These are phyloP conservation scores for Eupithecia pulchellata DNA, from an alignment of 2,888 invertebrate species.

Conservation along the genomic window DNA sequence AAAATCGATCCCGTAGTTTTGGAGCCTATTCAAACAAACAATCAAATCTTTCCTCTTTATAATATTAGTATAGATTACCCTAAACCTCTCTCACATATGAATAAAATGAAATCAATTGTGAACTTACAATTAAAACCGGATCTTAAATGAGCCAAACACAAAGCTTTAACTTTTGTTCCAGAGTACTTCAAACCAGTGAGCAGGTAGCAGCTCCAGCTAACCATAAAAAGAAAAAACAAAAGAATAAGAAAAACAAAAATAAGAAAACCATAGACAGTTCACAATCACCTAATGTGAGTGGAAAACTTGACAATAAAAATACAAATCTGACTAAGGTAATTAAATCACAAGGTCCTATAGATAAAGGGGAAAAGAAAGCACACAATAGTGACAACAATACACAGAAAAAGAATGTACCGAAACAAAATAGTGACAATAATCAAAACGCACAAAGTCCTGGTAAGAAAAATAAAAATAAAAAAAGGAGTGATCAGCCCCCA, in stretches of 20 bases:
- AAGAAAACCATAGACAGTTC: slow-evolving; percentile 43
- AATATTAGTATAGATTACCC: too few species aligned
- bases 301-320: slow-evolving; percentile 17
- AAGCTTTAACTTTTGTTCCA: too few species aligned
- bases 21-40: too few species aligned
- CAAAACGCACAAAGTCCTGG: slow-evolving; percentile 37
- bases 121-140: too few species aligned
- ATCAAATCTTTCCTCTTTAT: too few species aligned
- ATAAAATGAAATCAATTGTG: too few species aligned
- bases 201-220: slow-evolving; percentile 30
- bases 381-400: neutral
- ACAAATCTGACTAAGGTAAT: slow-evolving; percentile 7
- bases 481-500: slow-evolving; percentile 43
- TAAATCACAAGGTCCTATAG: slow-evolving; percentile 5
- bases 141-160: too few species aligned
- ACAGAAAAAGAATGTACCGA: slow-evolving; percentile 26
- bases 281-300: slow-evolving; percentile 25
- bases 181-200: slow-evolving; percentile 29
- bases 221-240: slow-evolving; percentile 56
- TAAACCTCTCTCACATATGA: too few species aligned
- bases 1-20: too few species aligned
- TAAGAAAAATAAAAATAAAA: slow-evolving; percentile 56
- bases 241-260: slow-evolving; percentile 55
- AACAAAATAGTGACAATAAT: slow-evolving; percentile 18
- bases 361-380: neutral